Percentiles rank a stretch among this genome's conserved stretches.
Conservation (phyloP, 2,797 vertebrate species). For the Fundulus diaphanus region DNA sequence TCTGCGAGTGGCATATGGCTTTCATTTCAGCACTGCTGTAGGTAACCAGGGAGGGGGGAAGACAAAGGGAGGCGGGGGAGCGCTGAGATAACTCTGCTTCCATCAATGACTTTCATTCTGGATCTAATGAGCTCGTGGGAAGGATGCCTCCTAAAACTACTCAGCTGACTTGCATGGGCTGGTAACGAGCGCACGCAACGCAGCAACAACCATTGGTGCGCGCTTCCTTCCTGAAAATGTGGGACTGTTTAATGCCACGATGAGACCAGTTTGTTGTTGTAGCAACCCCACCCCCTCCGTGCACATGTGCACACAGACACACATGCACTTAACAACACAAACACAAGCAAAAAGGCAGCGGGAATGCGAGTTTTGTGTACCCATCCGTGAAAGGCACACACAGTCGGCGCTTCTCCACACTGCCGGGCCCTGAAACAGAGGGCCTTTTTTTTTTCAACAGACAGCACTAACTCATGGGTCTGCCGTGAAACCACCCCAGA, state of each 20-base stretch:
- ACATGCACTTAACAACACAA: conserved; percentile 32
- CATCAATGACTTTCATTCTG: conserved; percentile 40
- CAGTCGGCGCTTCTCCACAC: conserved; percentile 36
- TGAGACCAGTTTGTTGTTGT: conserved; percentile 69
- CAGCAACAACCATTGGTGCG: conserved; percentile 33
- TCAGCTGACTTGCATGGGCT: conserved; percentile 34
- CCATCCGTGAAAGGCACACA: conserved; percentile 64
- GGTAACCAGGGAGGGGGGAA: conserved; percentile 48
- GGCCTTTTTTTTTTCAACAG: conserved; percentile 53
- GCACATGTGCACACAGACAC: conserved; percentile 41
- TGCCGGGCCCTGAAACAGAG: conserved; percentile 54
- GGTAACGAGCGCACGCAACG: conserved; percentile 34
- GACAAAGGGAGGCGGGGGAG: conserved; percentile 35
- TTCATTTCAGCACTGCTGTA: conserved; percentile 76
- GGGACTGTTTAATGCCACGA: conserved; percentile 72
- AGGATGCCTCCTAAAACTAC: conserved; percentile 39
- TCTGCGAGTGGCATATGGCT: conserved; percentile 66
- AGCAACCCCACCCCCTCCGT: neutral
- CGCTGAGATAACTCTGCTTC: conserved; percentile 58
- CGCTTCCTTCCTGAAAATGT: conserved; percentile 60
- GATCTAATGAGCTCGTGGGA: conserved; percentile 43
- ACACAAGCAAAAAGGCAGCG: conserved; percentile 49
- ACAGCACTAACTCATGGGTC: conserved; percentile 64
- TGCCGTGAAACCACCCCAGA: conserved; percentile 62
- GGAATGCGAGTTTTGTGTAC: conserved; percentile 50